These are phyloP conservation scores for Periphyllus acericola DNA, from an alignment of 2,888 invertebrate genomes.

Conservation along the genomic window DNA sequence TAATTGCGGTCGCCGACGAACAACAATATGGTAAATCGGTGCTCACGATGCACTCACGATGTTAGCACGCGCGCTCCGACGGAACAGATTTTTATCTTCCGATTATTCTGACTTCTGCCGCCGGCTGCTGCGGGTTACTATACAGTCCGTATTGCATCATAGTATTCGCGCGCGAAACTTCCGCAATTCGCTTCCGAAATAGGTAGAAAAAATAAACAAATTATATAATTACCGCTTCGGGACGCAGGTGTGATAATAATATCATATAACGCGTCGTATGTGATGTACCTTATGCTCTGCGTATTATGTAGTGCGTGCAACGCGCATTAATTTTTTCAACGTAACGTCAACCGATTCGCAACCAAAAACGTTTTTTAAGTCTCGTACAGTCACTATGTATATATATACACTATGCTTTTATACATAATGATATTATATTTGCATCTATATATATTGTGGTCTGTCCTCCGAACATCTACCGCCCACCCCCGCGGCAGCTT, in stretches of 20 bases:
- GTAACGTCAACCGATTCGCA: neutral
- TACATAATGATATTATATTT: neutral
- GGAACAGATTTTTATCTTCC: neutral
- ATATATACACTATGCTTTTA: neutral
- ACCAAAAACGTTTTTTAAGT: neutral
- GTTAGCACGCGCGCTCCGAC: neutral
- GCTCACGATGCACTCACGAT: too few species aligned
- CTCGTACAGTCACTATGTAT: neutral
- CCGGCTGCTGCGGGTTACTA: neutral
- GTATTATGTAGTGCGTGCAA: neutral
- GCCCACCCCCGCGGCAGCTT: neutral
- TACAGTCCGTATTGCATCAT: neutral
- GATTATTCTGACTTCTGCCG: neutral
- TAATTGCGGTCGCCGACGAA: too few species aligned
- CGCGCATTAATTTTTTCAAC: neutral
- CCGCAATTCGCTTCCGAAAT: slow-evolving; percentile 44
- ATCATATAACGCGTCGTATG: neutral
- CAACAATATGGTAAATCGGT: too few species aligned
- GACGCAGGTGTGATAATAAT: neutral
- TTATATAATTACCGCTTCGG: neutral
- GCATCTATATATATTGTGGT: too few species aligned
- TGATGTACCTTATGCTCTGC: neutral
- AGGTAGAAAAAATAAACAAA: neutral
- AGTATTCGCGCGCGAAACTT: neutral
- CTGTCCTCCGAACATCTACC: too few species aligned